These are phyloP conservation scores for Limnodromus scolopaceus DNA, from an alignment of 2,797 vertebrate species.

Conservation along the genomic window DNA sequence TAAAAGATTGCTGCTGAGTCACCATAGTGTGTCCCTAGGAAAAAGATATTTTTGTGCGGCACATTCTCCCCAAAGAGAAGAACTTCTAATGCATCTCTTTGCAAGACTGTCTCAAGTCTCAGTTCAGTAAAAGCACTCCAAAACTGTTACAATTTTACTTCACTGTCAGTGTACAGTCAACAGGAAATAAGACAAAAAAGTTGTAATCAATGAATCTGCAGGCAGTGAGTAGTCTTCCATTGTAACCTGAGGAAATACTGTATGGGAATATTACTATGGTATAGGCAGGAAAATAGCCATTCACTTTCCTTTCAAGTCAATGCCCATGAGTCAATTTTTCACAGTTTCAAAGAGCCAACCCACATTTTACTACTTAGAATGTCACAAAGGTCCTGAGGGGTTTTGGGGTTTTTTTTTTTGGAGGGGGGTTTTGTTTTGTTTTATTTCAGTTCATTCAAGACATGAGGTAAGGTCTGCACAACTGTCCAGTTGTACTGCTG, in stretches of 20 bases:
- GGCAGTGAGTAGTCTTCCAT: not conserved
- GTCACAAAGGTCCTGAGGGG: not conserved
- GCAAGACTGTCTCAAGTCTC: not conserved
- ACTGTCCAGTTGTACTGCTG: not conserved
- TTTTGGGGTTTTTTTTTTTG: too few relatives aligned
- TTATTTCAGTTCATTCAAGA: not conserved
- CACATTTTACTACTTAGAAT: not conserved
- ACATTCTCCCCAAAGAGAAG: not conserved
- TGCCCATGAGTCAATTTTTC: not conserved
- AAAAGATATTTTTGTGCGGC: not conserved
- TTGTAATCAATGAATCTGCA: not conserved
- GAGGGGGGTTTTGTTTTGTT: not conserved
- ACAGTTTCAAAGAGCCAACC: not conserved
- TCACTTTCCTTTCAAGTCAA: not conserved
- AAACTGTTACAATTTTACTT: not conserved
- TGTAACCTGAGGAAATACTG: not conserved
- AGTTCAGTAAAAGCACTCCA: not conserved
- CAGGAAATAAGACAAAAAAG: not conserved
- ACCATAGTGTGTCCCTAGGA: not conserved
- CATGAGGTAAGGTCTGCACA: not conserved
- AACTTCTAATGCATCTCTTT: not conserved
- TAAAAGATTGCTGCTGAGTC: not conserved
- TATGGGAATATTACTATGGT: not conserved
- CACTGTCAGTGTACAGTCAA: not conserved
- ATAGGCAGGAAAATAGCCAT: not conserved